Percentiles rank a stretch among this genome's conserved stretches.
These are phyloP conservation scores for Microtus oregoni DNA, from an alignment of 2,113 vertebrate species.

Conservation along the genomic window DNA sequence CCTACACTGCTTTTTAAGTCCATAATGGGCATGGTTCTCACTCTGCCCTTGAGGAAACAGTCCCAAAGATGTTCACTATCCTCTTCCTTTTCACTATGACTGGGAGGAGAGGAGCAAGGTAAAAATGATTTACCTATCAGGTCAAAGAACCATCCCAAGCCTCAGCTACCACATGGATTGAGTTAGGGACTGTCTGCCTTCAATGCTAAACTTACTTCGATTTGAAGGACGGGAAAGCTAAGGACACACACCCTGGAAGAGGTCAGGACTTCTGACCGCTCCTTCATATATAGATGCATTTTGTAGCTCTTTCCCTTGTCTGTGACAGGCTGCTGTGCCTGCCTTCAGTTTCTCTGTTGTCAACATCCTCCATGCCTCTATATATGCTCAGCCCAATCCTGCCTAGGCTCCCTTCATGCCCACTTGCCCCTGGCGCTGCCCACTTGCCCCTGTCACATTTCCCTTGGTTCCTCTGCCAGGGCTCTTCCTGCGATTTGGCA, in stretches of 20 bases:
- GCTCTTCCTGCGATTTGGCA: conserved; percentile 40
- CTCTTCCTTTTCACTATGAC: background rate
- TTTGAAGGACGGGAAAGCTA: background rate
- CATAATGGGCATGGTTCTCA: background rate
- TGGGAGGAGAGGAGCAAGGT: background rate
- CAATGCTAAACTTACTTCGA: background rate
- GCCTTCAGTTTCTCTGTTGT: conserved; percentile 65
- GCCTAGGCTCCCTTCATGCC: background rate
- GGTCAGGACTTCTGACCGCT: background rate
- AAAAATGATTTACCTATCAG: conserved; percentile 7
- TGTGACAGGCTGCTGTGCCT: background rate
- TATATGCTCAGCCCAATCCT: background rate
- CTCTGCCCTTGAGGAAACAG: background rate
- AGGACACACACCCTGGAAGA: background rate
- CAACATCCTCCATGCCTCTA: background rate
- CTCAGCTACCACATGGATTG: background rate
- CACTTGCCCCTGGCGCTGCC: background rate
- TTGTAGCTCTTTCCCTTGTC: background rate
- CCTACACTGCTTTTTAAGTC: background rate
- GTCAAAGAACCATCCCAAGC: conserved; percentile 29
- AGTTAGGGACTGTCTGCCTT: background rate
- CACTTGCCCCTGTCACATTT: conserved; percentile 1
- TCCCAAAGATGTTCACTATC: background rate
- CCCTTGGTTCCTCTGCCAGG: conserved; percentile 23
- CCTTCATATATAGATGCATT: background rate